Evolutionary conservation across 2,113 vertebrate species (phyloP).

Genomic region (Hypanus sabinus): DNA sequence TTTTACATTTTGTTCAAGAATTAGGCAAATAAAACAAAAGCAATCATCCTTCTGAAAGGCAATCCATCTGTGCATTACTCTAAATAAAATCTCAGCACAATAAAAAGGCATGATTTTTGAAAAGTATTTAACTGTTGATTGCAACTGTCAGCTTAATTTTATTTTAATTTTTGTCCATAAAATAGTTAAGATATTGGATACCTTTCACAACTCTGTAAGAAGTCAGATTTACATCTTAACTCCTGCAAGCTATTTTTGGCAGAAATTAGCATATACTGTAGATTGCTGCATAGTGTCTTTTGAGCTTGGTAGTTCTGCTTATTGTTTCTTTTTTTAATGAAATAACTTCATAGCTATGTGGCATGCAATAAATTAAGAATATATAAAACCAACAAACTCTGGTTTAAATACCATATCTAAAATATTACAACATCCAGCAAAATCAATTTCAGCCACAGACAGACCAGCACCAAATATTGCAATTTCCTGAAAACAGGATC

Average conservation of each 20-base stretch:
- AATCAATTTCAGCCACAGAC: background rate
- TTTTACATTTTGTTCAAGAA: background rate
- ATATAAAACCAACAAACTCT: background rate
- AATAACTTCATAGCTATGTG: background rate
- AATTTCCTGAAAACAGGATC: background rate
- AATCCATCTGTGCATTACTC: background rate
- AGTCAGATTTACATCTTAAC: background rate
- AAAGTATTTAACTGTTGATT: background rate
- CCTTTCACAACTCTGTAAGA: background rate
- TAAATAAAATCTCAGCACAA: slow-evolving; percentile 4
- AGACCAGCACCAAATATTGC: background rate
- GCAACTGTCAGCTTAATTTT: background rate
- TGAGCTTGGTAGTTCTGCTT: background rate
- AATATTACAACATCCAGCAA: background rate
- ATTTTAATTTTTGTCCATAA: background rate
- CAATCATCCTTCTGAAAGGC: background rate
- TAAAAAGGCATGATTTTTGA: background rate
- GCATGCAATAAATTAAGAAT: background rate
- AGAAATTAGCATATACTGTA: background rate
- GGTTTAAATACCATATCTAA: background rate
- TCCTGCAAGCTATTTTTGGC: background rate
- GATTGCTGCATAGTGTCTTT: background rate
- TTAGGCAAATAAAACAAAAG: background rate
- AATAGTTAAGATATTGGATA: background rate
- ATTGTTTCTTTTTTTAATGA: background rate